A percentile compares a stretch with the other conserved stretches of the same genome.
These are phyloP conservation scores for Solea solea DNA, from an alignment of 2,113 vertebrate genomes.

Conservation along the genomic window DNA sequence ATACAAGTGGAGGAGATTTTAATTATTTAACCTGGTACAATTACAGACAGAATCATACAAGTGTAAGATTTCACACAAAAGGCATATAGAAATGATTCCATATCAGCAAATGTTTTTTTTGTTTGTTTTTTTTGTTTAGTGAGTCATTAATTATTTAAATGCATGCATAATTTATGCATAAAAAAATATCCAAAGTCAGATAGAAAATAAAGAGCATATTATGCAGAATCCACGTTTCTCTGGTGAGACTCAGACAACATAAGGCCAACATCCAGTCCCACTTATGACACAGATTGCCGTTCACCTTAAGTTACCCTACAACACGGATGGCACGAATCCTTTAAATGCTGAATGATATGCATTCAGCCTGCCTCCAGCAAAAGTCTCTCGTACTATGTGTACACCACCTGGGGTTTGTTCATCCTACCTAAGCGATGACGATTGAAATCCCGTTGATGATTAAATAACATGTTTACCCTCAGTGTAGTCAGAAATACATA, in stretches of 20 bases:
- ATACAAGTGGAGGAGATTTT: conserved; percentile 24
- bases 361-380: conserved; percentile 18
- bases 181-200: not conserved
- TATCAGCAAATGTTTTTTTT: not conserved
- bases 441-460: conserved; percentile 68
- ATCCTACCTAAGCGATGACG: conserved; percentile 66
- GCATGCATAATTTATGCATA: not conserved
- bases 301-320: conserved; percentile 56
- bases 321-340: conserved; percentile 36
- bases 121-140: not conserved
- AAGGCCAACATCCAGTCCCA: conserved; percentile 15
- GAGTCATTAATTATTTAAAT: conserved; percentile 9
- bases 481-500: conserved; percentile 72
- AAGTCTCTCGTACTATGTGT: conserved; percentile 61
- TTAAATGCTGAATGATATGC: conserved; percentile 62
- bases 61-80: conserved; percentile 26
- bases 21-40: conserved; percentile 35
- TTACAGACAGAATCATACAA: conserved; percentile 26
- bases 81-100: conserved; percentile 5
- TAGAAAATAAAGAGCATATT: conserved; percentile 6
- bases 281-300: conserved; percentile 65
- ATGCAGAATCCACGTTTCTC: conserved; percentile 13
- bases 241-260: conserved; percentile 10
- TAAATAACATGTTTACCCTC: conserved; percentile 80
- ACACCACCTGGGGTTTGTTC: conserved; percentile 67